These are phyloP conservation scores for Setophaga kirtlandii DNA, from an alignment of 2,113 vertebrate genomes.

Conservation along the genomic window DNA sequence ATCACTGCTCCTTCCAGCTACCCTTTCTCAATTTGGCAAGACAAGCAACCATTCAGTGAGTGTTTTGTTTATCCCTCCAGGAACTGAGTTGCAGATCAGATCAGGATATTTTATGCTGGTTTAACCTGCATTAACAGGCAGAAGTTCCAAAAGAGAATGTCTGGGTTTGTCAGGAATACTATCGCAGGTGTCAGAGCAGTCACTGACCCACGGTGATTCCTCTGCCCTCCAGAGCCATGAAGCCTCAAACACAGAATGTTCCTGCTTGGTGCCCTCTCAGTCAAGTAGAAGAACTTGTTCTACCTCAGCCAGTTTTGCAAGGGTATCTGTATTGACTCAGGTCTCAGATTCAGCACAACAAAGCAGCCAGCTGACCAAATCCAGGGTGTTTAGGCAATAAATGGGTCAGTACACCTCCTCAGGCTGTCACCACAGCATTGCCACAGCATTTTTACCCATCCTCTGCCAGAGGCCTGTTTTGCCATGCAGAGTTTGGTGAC, in stretches of 20 bases:
- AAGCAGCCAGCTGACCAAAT: background rate
- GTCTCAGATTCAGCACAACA: background rate
- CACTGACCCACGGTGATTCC: background rate
- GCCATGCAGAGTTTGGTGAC: background rate
- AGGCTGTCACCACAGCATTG: background rate
- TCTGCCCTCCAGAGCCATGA: background rate
- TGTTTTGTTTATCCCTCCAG: background rate
- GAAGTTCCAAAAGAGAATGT: background rate
- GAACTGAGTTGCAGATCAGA: background rate
- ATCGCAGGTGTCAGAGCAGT: background rate
- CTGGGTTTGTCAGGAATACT: background rate
- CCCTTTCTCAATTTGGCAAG: background rate
- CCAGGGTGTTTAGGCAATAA: background rate
- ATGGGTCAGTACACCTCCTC: background rate
- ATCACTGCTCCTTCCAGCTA: background rate
- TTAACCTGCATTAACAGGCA: background rate
- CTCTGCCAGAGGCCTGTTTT: background rate
- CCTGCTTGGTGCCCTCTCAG: background rate
- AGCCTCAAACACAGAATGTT: background rate
- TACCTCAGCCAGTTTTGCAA: background rate
- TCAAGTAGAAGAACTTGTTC: background rate
- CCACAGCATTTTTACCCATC: background rate
- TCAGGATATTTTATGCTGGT: background rate
- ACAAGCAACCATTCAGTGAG: background rate
- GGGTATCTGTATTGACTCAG: background rate